These are phyloP conservation scores for Gymnodraco acuticeps DNA, from an alignment of 2,797 vertebrate genomes.

Conservation along the genomic window DNA sequence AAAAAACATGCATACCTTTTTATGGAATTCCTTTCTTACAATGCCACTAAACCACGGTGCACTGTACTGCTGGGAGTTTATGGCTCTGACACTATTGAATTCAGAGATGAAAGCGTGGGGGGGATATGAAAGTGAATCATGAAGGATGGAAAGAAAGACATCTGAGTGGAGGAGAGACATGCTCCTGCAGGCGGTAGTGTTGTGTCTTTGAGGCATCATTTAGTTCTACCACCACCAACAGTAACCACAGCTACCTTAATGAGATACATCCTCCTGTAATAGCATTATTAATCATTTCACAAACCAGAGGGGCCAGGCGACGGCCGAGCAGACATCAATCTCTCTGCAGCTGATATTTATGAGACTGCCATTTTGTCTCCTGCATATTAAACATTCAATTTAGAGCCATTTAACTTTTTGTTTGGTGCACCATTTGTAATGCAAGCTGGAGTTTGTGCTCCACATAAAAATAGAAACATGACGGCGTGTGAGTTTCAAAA, in stretches of 20 bases:
- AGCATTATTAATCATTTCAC: slow-evolving; percentile 51
- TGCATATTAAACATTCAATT: slow-evolving; percentile 45
- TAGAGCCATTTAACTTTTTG: slow-evolving; percentile 22
- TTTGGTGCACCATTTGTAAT: slow-evolving; percentile 21
- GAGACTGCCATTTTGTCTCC: slow-evolving; percentile 20
- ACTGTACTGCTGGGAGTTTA: slow-evolving; percentile 64
- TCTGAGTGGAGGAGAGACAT: slow-evolving; percentile 52
- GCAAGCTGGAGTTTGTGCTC: slow-evolving; percentile 14
- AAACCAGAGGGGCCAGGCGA: slow-evolving; percentile 28
- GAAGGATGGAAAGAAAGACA: slow-evolving; percentile 52
- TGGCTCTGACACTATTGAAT: slow-evolving; percentile 63
- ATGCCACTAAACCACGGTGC: slow-evolving; percentile 61
- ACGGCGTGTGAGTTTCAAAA: neutral
- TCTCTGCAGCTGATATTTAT: slow-evolving; percentile 25
- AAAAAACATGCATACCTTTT: slow-evolving; percentile 44
- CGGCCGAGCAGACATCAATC: slow-evolving; percentile 8
- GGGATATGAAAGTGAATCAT: slow-evolving; percentile 59
- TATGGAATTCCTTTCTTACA: slow-evolving; percentile 58
- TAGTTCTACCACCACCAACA: slow-evolving; percentile 27
- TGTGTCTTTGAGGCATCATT: slow-evolving; percentile 36
- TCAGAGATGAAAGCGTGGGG: slow-evolving; percentile 68
- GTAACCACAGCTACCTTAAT: slow-evolving; percentile 46
- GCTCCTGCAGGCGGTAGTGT: slow-evolving; percentile 38
- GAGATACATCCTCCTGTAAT: slow-evolving; percentile 35
- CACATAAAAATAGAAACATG: slow-evolving; percentile 8